Evolutionary conservation across 2,113 vertebrate genomes (phyloP), one percentile per base, ranked within the genome.

Genomic region (Serinus canaria): DNA sequence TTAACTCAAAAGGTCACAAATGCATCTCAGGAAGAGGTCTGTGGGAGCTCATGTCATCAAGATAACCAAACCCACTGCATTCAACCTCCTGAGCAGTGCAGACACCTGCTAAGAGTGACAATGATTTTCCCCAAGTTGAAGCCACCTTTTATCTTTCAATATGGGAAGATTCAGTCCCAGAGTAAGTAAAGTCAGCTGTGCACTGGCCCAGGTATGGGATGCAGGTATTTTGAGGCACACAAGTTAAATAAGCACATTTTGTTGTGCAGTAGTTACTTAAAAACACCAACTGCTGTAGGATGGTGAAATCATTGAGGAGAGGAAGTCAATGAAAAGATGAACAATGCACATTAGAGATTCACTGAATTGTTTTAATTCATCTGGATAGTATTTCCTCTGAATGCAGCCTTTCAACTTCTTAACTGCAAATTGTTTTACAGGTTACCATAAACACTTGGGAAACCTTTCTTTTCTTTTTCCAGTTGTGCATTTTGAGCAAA

Each of bases 1-100:
- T 84, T 90, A 90, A 82, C 55, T 75, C 62, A 46, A 81, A 91
- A 92, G 50, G 69, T 82, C 87, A 94, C 83, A 96, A 92, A 91
- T 33, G 39, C 53, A 89, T 37, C 74, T 70, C 63, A 92, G 37
- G 52, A 87, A 93, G 85, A 68, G 21, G 43, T 94, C 41, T 88
- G 86, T 89, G 72, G 47, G 74, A 93, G 64, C 68, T 84, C 39
- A 9, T 56, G 43, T 41, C 87, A 92, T 23, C 8, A 9, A 79
- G 53, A 91, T 56, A 88, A 86, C 39, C 33, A 87, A 92, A 93
- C n/a, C 33, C 74, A 94, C 1, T 37, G 72, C 50, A 83, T 47
- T 9, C 63, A 94, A 49, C 44, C 83, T 83, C 58, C 23, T 35
- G 58, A 87, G 50, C 10, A 49, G 49, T 17, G 44, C 77, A 92